Evolutionary conservation across 2,888 invertebrate genomes (phyloP).

Genomic region (Tillus elongatus): DNA sequence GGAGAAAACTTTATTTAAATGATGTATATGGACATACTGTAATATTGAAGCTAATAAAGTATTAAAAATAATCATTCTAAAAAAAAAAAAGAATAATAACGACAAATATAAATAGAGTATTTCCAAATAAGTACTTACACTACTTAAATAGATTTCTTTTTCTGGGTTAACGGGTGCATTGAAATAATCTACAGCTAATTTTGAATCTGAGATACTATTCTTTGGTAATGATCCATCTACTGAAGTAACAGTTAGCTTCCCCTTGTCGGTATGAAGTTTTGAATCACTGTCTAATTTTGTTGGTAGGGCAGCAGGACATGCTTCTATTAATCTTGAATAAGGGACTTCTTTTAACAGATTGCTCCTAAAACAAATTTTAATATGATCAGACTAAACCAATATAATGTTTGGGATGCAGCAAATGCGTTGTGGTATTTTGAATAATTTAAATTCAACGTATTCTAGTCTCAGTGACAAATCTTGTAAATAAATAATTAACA

Average conservation of each 20-base stretch:
- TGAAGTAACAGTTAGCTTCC: conserved; percentile 37
- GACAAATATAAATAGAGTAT: not conserved
- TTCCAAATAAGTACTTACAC: conserved; percentile 14
- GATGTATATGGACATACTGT: no score
- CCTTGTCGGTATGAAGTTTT: conserved; percentile 51
- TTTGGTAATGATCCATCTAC: conserved; percentile 52
- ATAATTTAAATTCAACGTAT: no score
- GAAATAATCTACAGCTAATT: conserved; percentile 70
- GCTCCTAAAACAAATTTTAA: conserved; percentile 29
- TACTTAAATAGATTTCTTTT: conserved; percentile 35
- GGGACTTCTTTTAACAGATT: conserved; percentile 54
- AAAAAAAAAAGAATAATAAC: no score
- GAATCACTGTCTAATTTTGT: conserved; percentile 63
- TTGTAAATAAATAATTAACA: no score
- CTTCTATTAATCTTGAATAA: conserved; percentile 68
- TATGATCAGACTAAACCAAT: conserved; percentile 11
- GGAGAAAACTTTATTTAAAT: no score
- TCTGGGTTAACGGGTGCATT: conserved; percentile 37
- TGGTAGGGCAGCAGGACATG: conserved; percentile 45
- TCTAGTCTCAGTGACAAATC: no score
- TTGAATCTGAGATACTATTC: conserved; percentile 79
- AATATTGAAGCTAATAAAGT: no score
- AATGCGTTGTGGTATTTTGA: no score
- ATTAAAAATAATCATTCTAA: no score
- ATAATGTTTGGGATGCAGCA: no score